phyloP scores from a whole-genome alignment of 92 coral and sea anemone species.

The Bergia puertoricense region DNA sequence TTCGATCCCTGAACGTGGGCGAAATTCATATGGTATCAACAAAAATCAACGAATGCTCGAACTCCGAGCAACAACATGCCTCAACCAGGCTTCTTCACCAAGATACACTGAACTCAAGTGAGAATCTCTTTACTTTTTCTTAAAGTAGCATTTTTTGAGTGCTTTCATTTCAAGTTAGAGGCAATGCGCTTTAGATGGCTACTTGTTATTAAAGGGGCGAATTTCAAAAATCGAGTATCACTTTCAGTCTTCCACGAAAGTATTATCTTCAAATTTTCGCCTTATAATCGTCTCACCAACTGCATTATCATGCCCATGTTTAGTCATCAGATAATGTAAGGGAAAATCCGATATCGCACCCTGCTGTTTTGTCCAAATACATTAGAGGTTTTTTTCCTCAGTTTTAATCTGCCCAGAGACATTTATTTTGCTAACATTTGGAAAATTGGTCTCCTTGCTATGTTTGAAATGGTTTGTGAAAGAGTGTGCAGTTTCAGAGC shows the following conservation, averaged over 20 bases:
- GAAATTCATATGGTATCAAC: constrained; percentile 46
- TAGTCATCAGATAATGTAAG: not conserved
- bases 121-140: constrained; percentile 51
- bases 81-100: constrained; percentile 36
- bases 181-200: constrained; percentile 20
- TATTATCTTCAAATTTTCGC: not conserved
- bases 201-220: constrained; percentile 12
- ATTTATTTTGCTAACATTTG: not conserved
- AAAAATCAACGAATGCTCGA: not conserved
- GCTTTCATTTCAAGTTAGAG: constrained; percentile 28
- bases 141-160: constrained; percentile 14
- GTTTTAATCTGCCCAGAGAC: not conserved
- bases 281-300: not conserved
- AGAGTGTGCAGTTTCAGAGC: not conserved
- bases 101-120: constrained; percentile 54
- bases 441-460: not conserved
- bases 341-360: not conserved
- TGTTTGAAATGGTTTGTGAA: not conserved
- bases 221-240: constrained; percentile 12
- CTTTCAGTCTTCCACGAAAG: constrained; percentile 12
- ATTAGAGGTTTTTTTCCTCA: not conserved
- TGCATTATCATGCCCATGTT: not conserved
- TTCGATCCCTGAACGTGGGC: constrained; percentile 66
- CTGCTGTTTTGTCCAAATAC: not conserved
- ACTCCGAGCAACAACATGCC: constrained; percentile 34